Evolutionary conservation across 2,113 vertebrate genomes (phyloP).

Genomic region (Scomber colias): DNA sequence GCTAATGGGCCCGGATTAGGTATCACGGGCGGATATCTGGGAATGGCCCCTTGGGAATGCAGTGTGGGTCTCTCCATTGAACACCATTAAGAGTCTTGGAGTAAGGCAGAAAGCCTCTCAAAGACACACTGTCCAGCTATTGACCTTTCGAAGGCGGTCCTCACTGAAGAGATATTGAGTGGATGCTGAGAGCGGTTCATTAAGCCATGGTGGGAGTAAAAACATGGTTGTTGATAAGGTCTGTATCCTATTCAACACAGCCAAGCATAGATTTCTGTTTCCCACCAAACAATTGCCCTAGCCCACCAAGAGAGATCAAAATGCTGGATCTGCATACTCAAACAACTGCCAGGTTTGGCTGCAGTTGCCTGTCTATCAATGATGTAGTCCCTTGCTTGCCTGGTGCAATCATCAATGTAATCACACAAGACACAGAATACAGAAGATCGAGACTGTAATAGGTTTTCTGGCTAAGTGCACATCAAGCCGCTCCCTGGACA

Average conservation of each 20-base stretch:
- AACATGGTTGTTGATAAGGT: conserved; percentile 66
- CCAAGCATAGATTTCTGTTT: conserved; percentile 66
- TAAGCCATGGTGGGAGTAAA: conserved; percentile 72
- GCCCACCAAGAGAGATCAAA: conserved; percentile 55
- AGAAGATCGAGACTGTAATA: conserved; percentile 45
- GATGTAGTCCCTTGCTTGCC: not conserved
- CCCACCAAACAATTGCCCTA: conserved; percentile 35
- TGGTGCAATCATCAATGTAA: conserved; percentile 56
- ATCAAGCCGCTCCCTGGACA: conserved; percentile 66
- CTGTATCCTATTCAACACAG: conserved; percentile 57
- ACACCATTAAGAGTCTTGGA: conserved; percentile 81
- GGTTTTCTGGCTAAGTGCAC: conserved; percentile 64
- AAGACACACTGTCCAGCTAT: conserved; percentile 82
- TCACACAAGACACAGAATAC: conserved; percentile 52
- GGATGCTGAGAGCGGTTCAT: conserved; percentile 75
- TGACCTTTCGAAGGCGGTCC: conserved; percentile 77
- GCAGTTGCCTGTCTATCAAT: not conserved
- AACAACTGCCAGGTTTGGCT: conserved; percentile 20
- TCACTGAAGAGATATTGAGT: conserved; percentile 77
- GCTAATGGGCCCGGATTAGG: conserved; percentile 86
- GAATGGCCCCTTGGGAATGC: conserved; percentile 76
- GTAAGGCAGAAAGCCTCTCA: conserved; percentile 80
- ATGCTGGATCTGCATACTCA: conserved; percentile 32
- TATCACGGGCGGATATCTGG: conserved; percentile 86
- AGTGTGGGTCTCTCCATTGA: conserved; percentile 78